Evolutionary conservation across 2,797 vertebrate genomes (phyloP), one percentile per base, ranked within the genome.

Genomic region (Neoniphon sammara): DNA sequence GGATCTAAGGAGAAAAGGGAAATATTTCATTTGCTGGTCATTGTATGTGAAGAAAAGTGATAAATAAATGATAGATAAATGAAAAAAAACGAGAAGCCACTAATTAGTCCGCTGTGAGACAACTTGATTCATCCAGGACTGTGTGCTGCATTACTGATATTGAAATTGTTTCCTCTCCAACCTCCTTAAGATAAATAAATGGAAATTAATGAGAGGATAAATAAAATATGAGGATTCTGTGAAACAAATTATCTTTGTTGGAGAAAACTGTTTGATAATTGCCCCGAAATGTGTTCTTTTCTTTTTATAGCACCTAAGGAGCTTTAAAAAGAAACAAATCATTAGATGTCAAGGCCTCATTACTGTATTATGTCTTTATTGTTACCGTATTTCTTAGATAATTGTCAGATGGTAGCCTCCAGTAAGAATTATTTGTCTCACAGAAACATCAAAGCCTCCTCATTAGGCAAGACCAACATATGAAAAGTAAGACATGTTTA

Each of bases 151-250:
- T 74, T 50, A 15, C 42, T 66, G 52, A 77, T 84, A 73, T 57
- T 20, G n/a, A 10, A 50, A 50, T 31, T 1, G 57, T 80, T 73
- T 65, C 27, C 46, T 68, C 55, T 30, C 54, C 44, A 61, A 62
- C 64, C 78, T 71, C 67, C 66, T 54, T 66, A 46, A 54, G 64
- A 78, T 59, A 73, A 69, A 75, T 73, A 69, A 77, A 49, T 52
- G 15, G 30, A 72, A 89, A 84, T 74, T 65, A 86, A 85, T 81
- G 70, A 87, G 82, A 49, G 2, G 6, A 79, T 91, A 63, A 84
- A 80, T 82, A 82, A 91, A 89, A 71, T 67, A 81, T 75, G 64
- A 81, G 11, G 47, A 68, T 72, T 80, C 47, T 73, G 56, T 47
- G 50, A 31, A 77, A 59, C 70, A 80, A 70, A 80, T 58, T 9